A percentile compares a stretch with the other conserved stretches of the same genome.
Evolutionary conservation across 2,797 vertebrate species (phyloP).

Genomic region (Sebastes matsubarae): DNA sequence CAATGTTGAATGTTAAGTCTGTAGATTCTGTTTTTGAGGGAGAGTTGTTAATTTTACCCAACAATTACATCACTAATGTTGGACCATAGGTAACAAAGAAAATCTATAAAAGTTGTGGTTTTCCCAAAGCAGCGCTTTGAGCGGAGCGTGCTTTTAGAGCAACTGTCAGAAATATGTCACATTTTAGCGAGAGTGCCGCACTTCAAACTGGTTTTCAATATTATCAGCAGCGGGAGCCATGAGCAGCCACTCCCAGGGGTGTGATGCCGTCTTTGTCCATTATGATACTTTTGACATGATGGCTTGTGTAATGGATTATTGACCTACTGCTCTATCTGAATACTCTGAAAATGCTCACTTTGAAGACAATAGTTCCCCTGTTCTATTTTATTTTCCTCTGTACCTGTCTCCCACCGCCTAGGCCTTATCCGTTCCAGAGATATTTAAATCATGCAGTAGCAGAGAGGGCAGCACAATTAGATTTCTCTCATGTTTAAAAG

Average conservation of each 20-base stretch:
- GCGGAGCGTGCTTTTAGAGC: constrained; percentile 24
- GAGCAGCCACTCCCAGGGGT: constrained; percentile 35
- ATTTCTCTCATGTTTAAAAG: constrained; percentile 58
- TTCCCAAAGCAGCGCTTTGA: constrained; percentile 2
- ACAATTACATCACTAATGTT: background rate
- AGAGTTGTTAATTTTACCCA: background rate
- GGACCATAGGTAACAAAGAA: constrained; percentile 12
- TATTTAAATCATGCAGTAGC: constrained; percentile 52
- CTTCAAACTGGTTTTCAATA: constrained; percentile 62
- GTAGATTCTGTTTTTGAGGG: background rate
- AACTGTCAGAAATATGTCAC: constrained; percentile 42
- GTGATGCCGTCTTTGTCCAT: constrained; percentile 49
- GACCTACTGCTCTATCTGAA: constrained; percentile 54
- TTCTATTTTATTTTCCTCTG: constrained; percentile 28
- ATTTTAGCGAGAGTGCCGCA: constrained; percentile 38
- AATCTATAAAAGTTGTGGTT: constrained; percentile 4
- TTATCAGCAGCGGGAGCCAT: constrained; percentile 38
- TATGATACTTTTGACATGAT: constrained; percentile 64
- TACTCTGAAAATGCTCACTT: constrained; percentile 48
- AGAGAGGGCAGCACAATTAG: constrained; percentile 47
- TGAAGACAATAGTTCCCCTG: constrained; percentile 32
- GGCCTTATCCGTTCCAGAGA: constrained; percentile 19
- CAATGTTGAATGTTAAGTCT: background rate
- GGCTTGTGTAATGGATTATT: constrained; percentile 63
- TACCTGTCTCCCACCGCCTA: constrained; percentile 12